A percentile compares a stretch with the other conserved stretches of the same genome.
phyloP scores from a whole-genome alignment of 2,797 vertebrate genomes.

The Sebastolobus altivelis region DNA sequence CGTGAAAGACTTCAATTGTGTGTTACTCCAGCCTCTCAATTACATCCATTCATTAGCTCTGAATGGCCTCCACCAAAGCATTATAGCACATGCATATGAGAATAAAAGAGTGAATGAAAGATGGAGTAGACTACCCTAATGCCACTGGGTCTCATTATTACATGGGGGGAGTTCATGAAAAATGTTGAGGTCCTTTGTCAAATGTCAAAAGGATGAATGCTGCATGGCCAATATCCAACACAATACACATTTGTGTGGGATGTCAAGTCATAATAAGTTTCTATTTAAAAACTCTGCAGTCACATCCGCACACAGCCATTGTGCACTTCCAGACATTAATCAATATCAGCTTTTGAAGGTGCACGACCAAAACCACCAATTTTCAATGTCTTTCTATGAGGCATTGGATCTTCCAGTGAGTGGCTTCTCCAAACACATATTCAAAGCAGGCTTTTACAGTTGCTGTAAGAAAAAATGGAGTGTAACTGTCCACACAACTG shows the following conservation, averaged over 20 bases:
- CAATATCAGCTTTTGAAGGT: slow-evolving; percentile 46
- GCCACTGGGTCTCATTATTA: slow-evolving; percentile 70
- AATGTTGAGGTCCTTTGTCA: slow-evolving; percentile 70
- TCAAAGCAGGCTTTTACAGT: slow-evolving; percentile 12
- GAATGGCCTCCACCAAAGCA: slow-evolving; percentile 75
- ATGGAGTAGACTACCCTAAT: slow-evolving; percentile 68
- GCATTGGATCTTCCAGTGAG: not conserved
- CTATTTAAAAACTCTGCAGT: slow-evolving; percentile 54
- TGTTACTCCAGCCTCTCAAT: slow-evolving; percentile 80
- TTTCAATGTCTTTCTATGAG: slow-evolving; percentile 20
- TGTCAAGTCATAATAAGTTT: slow-evolving; percentile 55
- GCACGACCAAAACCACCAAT: slow-evolving; percentile 16
- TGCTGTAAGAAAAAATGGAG: slow-evolving; percentile 24
- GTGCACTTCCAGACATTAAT: slow-evolving; percentile 32
- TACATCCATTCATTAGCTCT: slow-evolving; percentile 82
- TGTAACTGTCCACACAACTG: slow-evolving; percentile 26
- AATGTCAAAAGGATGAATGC: slow-evolving; percentile 70
- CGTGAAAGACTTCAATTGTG: slow-evolving; percentile 85
- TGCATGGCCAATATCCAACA: slow-evolving; percentile 50
- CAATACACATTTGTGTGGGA: slow-evolving; percentile 59
- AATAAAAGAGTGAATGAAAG: slow-evolving; percentile 73
- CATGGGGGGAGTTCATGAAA: slow-evolving; percentile 63
- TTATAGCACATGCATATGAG: slow-evolving; percentile 73
- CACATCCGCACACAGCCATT: slow-evolving; percentile 23
- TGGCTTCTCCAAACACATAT: not conserved